Base-by-base conservation (phyloP, 2,113 vertebrate species). In the Psephotus haematonotus region DNA sequence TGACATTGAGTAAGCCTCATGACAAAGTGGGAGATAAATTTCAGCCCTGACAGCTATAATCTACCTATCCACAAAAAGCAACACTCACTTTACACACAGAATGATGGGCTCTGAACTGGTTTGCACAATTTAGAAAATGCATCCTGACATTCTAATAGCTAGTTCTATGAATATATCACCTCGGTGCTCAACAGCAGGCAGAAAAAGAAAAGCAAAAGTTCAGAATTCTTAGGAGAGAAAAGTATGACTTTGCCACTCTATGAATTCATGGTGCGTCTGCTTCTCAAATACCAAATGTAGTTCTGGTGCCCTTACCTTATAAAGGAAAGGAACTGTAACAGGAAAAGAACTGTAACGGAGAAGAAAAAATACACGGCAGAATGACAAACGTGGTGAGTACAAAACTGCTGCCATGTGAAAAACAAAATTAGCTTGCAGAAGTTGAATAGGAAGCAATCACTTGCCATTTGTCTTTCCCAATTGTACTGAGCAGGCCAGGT, bases 151-250 rank as follows among this genome's bases (percentile, higher is more conserved):
- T 69, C 0, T 29, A 90, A 71, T 72, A 68, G 70, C 70, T 68
- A 62, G 47, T 69, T 88, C 92, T 82, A 82, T 55, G 70, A 95
- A 96, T 92, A 64, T 24, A 79, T 91, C 85, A 79, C 92, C 67
- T 68, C 84, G 29, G 24, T 71, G 87, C 85, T 91, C 90, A 82
- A 72, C 3, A 65, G 69, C 72, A 86, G 63, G 35, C 55, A 77
- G 57, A 76, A 86, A 49, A 57, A 29, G 47, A 39, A 72, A 15
- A 25, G 10, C 49, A 52, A 7, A 50, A 67, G 35, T 76, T 71
- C 41, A 7, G 27, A n/a, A 78, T 35, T 55, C 39, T 85, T 44
- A 31, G 57, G 74, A 74, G 41, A 71, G 46, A 46, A 31, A 77
- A 78, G 60, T 14, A 33, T 22, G 39, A 50, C 57, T 74, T 35